phyloP scores from a whole-genome alignment of 2,888 invertebrate species.

The Scrobipalpa atriplicella region DNA sequence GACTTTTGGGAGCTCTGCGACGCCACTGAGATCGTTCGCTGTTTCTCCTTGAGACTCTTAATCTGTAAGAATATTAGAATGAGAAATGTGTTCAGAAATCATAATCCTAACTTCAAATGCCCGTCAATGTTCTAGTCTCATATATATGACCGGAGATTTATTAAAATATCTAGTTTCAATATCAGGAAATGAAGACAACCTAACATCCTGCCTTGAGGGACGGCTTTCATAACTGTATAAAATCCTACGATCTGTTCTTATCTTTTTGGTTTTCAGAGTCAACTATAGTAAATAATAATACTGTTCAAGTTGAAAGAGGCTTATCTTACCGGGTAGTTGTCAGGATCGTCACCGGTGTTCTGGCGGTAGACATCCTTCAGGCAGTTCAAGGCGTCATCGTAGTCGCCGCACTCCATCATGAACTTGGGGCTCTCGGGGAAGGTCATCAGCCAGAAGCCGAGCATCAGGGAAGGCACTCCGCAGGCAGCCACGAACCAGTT shows the following conservation, averaged over 20 bases:
- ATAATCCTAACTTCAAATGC: too few species aligned
- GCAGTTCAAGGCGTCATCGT: conserved; percentile 87
- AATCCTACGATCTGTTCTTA: too few species aligned
- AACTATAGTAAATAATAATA: too few species aligned
- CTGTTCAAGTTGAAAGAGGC: too few species aligned
- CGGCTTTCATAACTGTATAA: too few species aligned
- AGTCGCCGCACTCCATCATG: conserved; percentile 90
- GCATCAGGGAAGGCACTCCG: conserved; percentile 86
- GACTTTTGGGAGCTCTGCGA: conserved; percentile 86
- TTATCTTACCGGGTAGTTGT: conserved; percentile 87
- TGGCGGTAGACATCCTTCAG: conserved; percentile 86
- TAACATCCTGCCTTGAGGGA: too few species aligned
- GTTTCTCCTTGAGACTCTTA: conserved; percentile 87
- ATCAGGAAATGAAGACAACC: background rate
- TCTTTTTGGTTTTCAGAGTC: too few species aligned
- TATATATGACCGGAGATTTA: too few species aligned
- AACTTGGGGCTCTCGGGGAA: conserved; percentile 94
- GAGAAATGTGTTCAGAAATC: background rate
- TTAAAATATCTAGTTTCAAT: background rate
- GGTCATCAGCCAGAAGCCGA: conserved; percentile 87
- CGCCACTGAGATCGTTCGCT: conserved; percentile 84
- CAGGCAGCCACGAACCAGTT: conserved; percentile 91
- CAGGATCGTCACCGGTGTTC: conserved; percentile 87
- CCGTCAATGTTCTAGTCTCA: too few species aligned
- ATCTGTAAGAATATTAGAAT: conserved; percentile 71